These are phyloP conservation scores for Phthorimaea operculella DNA, from an alignment of 1,140 invertebrate genomes.

Conservation along the genomic window DNA sequence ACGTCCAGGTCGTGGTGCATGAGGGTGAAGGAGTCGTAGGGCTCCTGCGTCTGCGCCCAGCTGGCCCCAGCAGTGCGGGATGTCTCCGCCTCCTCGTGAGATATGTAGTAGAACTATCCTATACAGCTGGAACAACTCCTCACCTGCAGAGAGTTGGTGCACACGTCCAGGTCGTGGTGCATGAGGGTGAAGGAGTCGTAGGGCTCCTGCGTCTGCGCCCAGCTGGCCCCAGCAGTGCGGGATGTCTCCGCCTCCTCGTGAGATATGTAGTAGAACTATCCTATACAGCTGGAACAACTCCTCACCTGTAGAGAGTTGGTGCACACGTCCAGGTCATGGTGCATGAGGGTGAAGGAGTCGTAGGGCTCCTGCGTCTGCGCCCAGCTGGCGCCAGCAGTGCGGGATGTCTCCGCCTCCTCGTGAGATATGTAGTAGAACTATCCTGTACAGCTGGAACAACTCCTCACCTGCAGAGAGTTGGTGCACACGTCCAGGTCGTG, in stretches of 20 bases:
- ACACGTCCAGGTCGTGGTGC: slow-evolving; percentile 98
- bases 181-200: slow-evolving; percentile 98
- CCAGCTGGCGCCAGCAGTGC: slow-evolving; percentile 58
- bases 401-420: slow-evolving; percentile 79
- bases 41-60: slow-evolving; percentile 82
- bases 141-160: slow-evolving; percentile 94
- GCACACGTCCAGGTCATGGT: slow-evolving; percentile 97
- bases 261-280: slow-evolving; percentile 98
- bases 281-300: too few species aligned
- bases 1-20: slow-evolving; percentile 99
- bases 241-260: slow-evolving; percentile 85
- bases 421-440: slow-evolving; percentile 98
- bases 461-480: slow-evolving; percentile 89
- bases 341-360: slow-evolving; percentile 97
- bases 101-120: slow-evolving; percentile 98
- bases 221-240: slow-evolving; percentile 52
- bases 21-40: slow-evolving; percentile 96
- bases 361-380: slow-evolving; percentile 88
- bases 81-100: slow-evolving; percentile 87
- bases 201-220: slow-evolving; percentile 83
- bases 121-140: too few species aligned
- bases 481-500: slow-evolving; percentile 98
- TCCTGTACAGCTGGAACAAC: slow-evolving; percentile 92
- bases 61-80: slow-evolving; percentile 42
- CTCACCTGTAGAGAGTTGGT: slow-evolving; percentile 92